Percentiles rank a stretch among this genome's conserved stretches.
Evolutionary conservation across 2,888 invertebrate species (phyloP).

Genomic region (Heliconius erato): DNA sequence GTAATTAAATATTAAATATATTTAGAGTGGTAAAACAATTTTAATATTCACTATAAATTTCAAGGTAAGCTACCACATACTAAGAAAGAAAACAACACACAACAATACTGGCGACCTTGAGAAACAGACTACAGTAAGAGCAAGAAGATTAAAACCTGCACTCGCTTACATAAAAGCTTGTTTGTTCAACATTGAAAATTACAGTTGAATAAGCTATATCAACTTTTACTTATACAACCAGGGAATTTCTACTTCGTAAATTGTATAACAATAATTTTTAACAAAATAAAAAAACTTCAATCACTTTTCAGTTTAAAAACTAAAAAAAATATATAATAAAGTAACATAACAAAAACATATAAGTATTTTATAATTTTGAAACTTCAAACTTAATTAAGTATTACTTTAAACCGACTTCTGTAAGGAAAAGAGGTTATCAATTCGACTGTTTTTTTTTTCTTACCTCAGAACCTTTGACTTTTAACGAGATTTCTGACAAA

Average conservation of each 20-base stretch:
- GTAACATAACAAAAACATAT: no score
- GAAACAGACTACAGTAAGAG: conserved; percentile 24
- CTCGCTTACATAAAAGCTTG: conserved; percentile 33
- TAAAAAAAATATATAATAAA: no score
- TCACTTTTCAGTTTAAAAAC: no score
- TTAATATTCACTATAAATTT: conserved; percentile 17
- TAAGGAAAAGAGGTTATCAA: no score
- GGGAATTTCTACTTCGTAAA: background rate
- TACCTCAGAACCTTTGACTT: no score
- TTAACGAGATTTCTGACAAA: no score
- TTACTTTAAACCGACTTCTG: no score
- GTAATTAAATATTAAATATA: background rate
- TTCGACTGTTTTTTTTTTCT: no score
- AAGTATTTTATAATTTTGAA: no score
- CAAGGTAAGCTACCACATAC: conserved; percentile 1
- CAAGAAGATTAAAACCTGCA: conserved; percentile 36
- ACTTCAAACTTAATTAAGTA: no score
- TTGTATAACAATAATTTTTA: background rate
- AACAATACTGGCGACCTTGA: conserved; percentile 27
- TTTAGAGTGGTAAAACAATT: background rate
- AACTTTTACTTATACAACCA: background rate
- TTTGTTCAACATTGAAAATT: conserved; percentile 30
- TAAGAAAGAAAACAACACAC: conserved; percentile 9
- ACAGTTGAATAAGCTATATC: conserved; percentile 20
- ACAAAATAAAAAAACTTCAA: no score